phyloP scores from a whole-genome alignment of 64 coral and sea anemone species.

The Porites lutea region DNA sequence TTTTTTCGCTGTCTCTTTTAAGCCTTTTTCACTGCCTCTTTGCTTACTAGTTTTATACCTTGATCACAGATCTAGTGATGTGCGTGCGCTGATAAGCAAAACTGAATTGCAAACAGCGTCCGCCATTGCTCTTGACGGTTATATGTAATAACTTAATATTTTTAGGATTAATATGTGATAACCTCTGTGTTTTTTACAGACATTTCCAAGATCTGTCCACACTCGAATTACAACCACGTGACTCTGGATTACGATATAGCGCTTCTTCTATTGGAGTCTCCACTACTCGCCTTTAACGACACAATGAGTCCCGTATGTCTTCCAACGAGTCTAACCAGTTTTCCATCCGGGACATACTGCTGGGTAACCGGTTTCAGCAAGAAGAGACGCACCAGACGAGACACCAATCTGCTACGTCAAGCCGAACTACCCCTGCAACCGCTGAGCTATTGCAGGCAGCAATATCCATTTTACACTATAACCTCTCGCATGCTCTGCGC shows the following conservation, averaged over 20 bases:
- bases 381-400: slow-evolving; percentile 5
- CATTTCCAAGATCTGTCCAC: slow-evolving; percentile 56
- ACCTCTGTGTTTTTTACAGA: slow-evolving; percentile 12
- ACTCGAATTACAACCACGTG: slow-evolving; percentile 45
- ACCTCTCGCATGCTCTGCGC: slow-evolving; percentile 84
- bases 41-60: no score
- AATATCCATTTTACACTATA: slow-evolving; percentile 48
- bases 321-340: slow-evolving; percentile 21
- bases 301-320: slow-evolving; percentile 58
- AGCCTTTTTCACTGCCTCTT: no score
- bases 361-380: slow-evolving; percentile 57
- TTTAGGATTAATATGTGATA: no score
- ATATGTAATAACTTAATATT: no score
- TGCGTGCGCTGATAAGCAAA: no score
- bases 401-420: slow-evolving; percentile 41
- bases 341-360: slow-evolving; percentile 37
- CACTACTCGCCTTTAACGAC: slow-evolving; percentile 49
- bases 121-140: no score
- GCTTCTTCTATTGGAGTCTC: slow-evolving; percentile 50
- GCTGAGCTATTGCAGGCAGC: slow-evolving; percentile 27
- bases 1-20: no score
- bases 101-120: no score
- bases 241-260: slow-evolving; percentile 63
- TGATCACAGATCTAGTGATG: no score
- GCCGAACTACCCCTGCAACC: slow-evolving; percentile 63